phyloP scores from a whole-genome alignment of 2,888 invertebrate species.

The Augochlorella aurata region DNA sequence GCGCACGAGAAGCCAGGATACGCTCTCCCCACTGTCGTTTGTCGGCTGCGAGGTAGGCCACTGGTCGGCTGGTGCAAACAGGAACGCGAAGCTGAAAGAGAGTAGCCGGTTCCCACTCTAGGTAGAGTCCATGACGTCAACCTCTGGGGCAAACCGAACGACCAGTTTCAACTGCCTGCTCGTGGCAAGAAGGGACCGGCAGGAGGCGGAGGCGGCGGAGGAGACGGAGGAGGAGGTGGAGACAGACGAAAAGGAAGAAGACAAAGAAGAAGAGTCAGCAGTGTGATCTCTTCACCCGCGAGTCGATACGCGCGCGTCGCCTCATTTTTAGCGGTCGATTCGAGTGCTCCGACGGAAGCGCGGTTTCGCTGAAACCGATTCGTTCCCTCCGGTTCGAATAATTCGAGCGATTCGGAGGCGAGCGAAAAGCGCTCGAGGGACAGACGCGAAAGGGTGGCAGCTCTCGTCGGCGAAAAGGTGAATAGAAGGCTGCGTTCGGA shows the following conservation, averaged over 20 bases:
- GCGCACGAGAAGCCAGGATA: constrained; percentile 1
- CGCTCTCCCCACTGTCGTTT: background rate
- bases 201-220: constrained; percentile 46
- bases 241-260: constrained; percentile 39
- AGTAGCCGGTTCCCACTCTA: constrained; percentile 73
- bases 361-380: constrained; percentile 29
- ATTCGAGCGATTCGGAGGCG: background rate
- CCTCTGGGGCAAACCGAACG: constrained; percentile 66
- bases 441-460: background rate
- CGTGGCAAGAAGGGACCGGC: constrained; percentile 36
- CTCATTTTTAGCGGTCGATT: constrained; percentile 62
- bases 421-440: background rate
- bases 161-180: constrained; percentile 71
- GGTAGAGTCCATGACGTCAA: constrained; percentile 72
- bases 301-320: constrained; percentile 44
- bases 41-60: constrained; percentile 41
- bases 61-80: constrained; percentile 43
- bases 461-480: background rate
- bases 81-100: constrained; percentile 50
- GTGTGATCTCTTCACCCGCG: constrained; percentile 21
- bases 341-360: constrained; percentile 23
- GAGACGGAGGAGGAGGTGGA: constrained; percentile 32
- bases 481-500: background rate
- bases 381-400: background rate
- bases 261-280: constrained; percentile 52